Conservation (phyloP, 2,797 vertebrate species). For the Valencia hispanica region DNA sequence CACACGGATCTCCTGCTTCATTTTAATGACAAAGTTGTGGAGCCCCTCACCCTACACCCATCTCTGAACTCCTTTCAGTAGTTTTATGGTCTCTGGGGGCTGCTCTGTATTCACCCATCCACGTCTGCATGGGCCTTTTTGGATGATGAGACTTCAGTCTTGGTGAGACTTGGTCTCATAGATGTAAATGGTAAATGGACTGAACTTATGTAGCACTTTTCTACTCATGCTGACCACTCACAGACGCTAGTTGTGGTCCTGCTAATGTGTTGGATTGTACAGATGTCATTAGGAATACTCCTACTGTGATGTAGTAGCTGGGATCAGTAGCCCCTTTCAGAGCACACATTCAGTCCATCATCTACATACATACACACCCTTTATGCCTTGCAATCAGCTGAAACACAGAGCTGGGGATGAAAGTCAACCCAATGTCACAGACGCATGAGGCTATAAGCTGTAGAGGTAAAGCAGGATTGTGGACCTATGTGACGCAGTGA, state of each 20-base stretch:
- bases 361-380: background rate
- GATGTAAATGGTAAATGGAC: no score
- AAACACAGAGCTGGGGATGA: background rate
- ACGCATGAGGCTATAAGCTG: background rate
- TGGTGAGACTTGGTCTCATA: background rate
- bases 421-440: background rate
- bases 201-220: no score
- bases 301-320: background rate
- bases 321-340: background rate
- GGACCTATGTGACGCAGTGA: no score
- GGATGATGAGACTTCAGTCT: background rate
- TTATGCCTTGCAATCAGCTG: background rate
- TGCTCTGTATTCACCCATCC: slow-evolving; percentile 21
- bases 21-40: slow-evolving; percentile 91
- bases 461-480: no score
- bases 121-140: background rate
- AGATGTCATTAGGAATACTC: background rate
- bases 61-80: slow-evolving; percentile 55
- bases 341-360: background rate
- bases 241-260: no score
- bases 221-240: no score
- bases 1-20: slow-evolving; percentile 73
- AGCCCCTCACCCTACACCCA: slow-evolving; percentile 37
- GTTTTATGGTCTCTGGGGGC: slow-evolving; percentile 83
- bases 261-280: background rate